Evolutionary conservation across 2,797 vertebrate species (phyloP).

Genomic region (Myoxocephalus aenaeus): DNA sequence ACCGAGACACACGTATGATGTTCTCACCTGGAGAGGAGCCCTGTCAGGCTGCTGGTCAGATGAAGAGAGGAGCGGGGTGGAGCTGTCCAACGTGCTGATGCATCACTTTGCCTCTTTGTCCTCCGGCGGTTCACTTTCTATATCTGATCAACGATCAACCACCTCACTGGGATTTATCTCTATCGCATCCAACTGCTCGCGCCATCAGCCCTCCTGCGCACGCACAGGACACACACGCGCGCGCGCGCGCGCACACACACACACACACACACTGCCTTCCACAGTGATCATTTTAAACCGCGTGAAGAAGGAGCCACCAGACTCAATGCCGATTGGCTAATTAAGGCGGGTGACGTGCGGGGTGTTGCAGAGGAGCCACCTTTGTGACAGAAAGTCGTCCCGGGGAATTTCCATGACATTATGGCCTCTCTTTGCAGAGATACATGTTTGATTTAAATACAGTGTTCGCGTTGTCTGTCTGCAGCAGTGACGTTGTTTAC

Average conservation of each 20-base stretch:
- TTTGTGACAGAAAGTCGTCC: background rate
- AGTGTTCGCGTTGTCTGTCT: background rate
- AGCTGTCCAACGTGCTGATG: constrained; percentile 37
- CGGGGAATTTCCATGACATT: constrained; percentile 29
- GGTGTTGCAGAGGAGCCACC: constrained; percentile 34
- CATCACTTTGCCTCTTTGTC: constrained; percentile 10
- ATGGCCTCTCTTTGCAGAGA: background rate
- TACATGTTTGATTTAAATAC: background rate
- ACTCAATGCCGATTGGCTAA: constrained; percentile 34
- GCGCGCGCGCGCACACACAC: no score
- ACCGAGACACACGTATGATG: background rate
- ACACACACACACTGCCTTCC: no score
- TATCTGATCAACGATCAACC: background rate
- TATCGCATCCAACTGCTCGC: background rate
- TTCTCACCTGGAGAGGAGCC: constrained; percentile 11
- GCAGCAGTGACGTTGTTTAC: background rate
- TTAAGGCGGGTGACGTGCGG: constrained; percentile 37
- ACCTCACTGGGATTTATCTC: background rate
- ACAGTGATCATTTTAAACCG: background rate
- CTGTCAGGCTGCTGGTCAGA: background rate
- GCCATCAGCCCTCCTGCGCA: background rate
- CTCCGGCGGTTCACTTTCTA: background rate
- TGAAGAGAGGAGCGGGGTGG: background rate
- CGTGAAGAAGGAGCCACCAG: background rate
- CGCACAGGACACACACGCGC: background rate